Conservation (phyloP, 2,113 vertebrate genomes). For the Eublepharis macularius region DNA sequence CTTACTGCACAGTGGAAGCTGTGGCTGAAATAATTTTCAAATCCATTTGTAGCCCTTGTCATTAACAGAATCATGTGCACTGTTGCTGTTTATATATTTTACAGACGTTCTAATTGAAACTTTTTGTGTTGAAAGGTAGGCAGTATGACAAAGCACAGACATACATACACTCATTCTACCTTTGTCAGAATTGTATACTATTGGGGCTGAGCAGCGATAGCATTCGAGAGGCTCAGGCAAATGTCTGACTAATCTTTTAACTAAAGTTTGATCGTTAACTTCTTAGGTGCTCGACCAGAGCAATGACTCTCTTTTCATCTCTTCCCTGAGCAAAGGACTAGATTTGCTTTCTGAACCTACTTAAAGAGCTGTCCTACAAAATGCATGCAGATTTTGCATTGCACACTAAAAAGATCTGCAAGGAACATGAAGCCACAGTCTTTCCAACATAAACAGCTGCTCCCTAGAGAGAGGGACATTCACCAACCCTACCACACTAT, state of each 20-base stretch:
- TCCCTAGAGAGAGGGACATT: not conserved
- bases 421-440: not conserved
- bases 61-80: not conserved
- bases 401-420: not conserved
- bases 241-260: not conserved
- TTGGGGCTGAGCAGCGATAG: too few species aligned
- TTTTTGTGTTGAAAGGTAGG: too few species aligned
- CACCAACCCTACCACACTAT: not conserved
- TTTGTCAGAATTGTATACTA: too few species aligned
- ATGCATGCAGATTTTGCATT: not conserved
- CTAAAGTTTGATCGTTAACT: not conserved
- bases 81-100: too few species aligned
- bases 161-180: too few species aligned
- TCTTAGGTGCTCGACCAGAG: not conserved
- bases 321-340: not conserved
- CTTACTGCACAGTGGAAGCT: not conserved
- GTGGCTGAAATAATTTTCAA: not conserved
- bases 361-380: not conserved
- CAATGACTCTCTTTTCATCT: not conserved
- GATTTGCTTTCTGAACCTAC: not conserved
- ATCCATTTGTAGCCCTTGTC: not conserved
- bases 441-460: not conserved
- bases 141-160: too few species aligned
- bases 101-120: too few species aligned
- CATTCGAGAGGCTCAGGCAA: too few species aligned